Evolutionary conservation across 2,113 vertebrate species (phyloP).

Genomic region (Megatriorchis doriae): DNA sequence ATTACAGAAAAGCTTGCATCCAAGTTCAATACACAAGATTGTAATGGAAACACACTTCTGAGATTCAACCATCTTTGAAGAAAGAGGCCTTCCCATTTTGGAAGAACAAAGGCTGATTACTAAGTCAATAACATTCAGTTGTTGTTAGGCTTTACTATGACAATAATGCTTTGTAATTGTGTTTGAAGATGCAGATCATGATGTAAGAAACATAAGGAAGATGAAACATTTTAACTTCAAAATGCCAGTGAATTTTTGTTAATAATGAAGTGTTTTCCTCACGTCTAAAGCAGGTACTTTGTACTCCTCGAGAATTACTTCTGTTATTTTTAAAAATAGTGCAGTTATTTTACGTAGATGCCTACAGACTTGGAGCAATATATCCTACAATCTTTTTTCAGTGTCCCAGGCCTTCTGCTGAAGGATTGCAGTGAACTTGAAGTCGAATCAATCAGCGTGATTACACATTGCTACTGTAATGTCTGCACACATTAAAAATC

Average conservation of each 20-base stretch:
- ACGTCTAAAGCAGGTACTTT: neutral
- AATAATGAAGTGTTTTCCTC: neutral
- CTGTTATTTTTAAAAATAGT: neutral
- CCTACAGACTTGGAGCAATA: neutral
- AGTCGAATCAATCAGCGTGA: neutral
- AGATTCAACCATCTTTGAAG: neutral
- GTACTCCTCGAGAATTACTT: neutral
- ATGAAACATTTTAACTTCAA: neutral
- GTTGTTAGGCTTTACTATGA: neutral
- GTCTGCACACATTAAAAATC: neutral
- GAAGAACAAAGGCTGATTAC: slow-evolving; percentile 31
- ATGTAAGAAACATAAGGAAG: neutral
- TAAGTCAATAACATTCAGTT: neutral
- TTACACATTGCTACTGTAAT: neutral
- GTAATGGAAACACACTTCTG: neutral
- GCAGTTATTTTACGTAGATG: neutral
- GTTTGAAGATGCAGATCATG: neutral
- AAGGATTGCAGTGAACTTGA: neutral
- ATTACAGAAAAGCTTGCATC: neutral
- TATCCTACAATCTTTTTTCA: neutral
- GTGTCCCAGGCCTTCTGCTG: neutral
- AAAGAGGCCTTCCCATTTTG: neutral
- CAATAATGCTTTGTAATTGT: neutral
- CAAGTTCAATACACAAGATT: neutral
- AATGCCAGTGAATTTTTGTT: neutral